phyloP scores from a whole-genome alignment of 2,113 vertebrate genomes.

The Lipotes vexillifer region DNA sequence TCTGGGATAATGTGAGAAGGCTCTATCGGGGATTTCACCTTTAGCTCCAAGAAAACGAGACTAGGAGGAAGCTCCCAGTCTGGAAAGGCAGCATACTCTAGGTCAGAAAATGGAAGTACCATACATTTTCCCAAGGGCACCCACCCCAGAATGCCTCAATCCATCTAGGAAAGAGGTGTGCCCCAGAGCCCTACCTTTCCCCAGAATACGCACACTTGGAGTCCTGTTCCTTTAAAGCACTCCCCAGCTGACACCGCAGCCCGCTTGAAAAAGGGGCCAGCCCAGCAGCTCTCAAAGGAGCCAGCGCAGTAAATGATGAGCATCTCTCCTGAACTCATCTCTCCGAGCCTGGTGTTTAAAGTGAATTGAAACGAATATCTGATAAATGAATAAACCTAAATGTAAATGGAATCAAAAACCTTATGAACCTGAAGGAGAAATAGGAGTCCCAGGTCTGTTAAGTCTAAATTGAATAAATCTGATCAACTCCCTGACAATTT shows the following conservation, averaged over 20 bases:
- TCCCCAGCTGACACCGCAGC: neutral
- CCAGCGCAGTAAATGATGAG: neutral
- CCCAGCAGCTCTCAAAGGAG: neutral
- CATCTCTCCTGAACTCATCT: slow-evolving; percentile 22
- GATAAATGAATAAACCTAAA: slow-evolving; percentile 62
- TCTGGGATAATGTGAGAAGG: neutral
- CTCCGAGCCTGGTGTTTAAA: neutral
- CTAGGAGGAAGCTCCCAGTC: neutral
- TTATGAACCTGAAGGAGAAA: slow-evolving; percentile 68
- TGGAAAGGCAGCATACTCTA: neutral
- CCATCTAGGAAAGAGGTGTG: neutral
- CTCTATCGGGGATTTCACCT: fast-evolving
- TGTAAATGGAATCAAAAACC: slow-evolving; percentile 50
- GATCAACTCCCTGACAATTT: slow-evolving; percentile 70
- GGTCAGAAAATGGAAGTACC: neutral
- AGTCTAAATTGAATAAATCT: slow-evolving; percentile 74
- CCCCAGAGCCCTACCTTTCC: neutral
- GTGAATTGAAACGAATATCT: slow-evolving; percentile 42
- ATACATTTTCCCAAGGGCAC: no score
- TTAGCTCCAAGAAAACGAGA: neutral
- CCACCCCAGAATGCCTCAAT: neutral
- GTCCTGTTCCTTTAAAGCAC: slow-evolving; percentile 24
- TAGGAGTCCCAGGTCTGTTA: slow-evolving; percentile 60
- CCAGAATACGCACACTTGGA: fast-evolving
- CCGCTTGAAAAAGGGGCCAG: neutral